Conservation (phyloP, 2,888 invertebrate species). For the Agrotis ipsilon region DNA sequence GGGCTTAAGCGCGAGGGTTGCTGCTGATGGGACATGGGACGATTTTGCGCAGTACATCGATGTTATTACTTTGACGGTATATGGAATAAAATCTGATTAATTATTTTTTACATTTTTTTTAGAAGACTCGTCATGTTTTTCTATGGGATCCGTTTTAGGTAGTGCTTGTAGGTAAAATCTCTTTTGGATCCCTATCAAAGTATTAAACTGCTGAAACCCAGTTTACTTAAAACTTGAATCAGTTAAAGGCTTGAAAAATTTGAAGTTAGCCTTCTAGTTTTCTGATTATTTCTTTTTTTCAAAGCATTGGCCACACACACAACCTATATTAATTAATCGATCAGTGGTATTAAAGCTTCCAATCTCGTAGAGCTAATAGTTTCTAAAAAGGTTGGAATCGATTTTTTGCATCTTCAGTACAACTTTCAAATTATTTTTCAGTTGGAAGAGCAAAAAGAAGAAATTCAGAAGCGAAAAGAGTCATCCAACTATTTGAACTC, state of each 20-base stretch:
- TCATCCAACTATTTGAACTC: conserved; percentile 84
- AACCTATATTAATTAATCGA: too few relatives aligned
- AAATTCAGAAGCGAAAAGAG: conserved; percentile 78
- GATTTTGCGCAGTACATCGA: conserved; percentile 67
- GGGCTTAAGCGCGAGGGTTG: conserved; percentile 21
- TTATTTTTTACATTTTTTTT: background rate
- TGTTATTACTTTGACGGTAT: conserved; percentile 76
- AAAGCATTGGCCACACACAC: too few relatives aligned
- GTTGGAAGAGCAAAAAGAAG: conserved; percentile 83
- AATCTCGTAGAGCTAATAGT: too few relatives aligned
- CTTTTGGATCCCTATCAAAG: background rate
- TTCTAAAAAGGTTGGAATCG: too few relatives aligned
- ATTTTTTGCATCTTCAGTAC: too few relatives aligned
- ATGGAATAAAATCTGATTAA: conserved; percentile 20
- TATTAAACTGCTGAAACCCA: background rate
- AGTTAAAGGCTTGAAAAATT: too few relatives aligned
- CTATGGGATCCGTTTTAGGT: background rate
- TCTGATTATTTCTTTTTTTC: too few relatives aligned
- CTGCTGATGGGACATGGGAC: conserved; percentile 70
- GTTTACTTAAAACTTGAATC: too few relatives aligned
- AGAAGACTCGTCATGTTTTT: background rate
- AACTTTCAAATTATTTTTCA: conserved; percentile 49
- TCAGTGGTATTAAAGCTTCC: too few relatives aligned
- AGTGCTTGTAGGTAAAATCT: too few relatives aligned
- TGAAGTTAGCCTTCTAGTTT: too few relatives aligned